Evolutionary conservation across 2,797 vertebrate species (phyloP), one percentile per base, ranked within the genome.

Genomic region (Sebastiscus albofasciatus): DNA sequence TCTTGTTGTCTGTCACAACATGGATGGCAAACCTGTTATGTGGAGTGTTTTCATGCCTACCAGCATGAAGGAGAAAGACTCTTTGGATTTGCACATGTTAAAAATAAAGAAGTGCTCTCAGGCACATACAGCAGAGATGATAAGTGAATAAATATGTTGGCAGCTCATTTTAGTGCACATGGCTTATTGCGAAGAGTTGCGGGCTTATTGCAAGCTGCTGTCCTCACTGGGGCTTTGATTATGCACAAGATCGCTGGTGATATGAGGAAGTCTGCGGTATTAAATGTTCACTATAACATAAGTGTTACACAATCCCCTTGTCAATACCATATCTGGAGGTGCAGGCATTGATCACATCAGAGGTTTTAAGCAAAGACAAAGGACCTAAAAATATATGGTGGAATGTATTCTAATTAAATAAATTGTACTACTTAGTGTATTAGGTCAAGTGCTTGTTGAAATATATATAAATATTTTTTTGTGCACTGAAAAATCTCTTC

Each of bases 1-100:
- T 81, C 10, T 67, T 7, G 67, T 79, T 68, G 84, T 80, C 85
- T 61, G 0, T 79, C 69, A 78, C 80, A 73, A 87, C 87, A 16
- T n/a, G n/a, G 60, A 55, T 26, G 10, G n/a, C 22, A 9, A 55
- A 29, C 36, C 16, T 24, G 29, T 29, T 24, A 8, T 29, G 13
- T 5, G 13, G 36, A 46, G 7, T 56, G 22, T 29, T 79, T 55
- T 61, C 13, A 20, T 62, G 72, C 1, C 65, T 24, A 10, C 29
- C 24, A 56, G n/a, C 77, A 67, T 3, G 22, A 75, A 20, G 46
- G 29, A 42, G 62, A 27, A 5, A 34, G 6, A 60, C 31, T 24
- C 14, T 34, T 46, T 24, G 24, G 31, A 54, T 67, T 46, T 75
- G 33, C 54, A 4, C 18, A 14, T 66, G 22, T 81, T 18, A 34